Base-by-base conservation (phyloP, 2,797 vertebrate species). In the Poeciliopsis turneri region DNA sequence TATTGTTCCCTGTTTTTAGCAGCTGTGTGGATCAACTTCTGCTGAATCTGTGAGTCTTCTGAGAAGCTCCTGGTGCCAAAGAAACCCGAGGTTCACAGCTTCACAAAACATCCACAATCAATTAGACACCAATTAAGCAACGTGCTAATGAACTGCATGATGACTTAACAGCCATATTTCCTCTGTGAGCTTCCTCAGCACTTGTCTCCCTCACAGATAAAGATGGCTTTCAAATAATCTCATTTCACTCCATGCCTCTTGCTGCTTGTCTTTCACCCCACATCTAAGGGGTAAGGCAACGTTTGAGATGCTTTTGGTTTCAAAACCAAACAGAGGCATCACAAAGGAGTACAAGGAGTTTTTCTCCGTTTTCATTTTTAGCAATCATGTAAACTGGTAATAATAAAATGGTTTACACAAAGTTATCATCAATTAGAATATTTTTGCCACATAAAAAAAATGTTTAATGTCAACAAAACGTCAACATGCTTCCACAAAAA, bases 81-180 rank as follows among this genome's bases (percentile, higher is more conserved):
- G 76, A 78, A 64, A 45, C 78, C 87, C 25, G 78, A 88, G 80
- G 81, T 86, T 89, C 87, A 86, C 86, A 41, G 80, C 86, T 92
- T 90, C 84, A 79, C 79, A 84, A 90, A 93, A 90, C 90, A 91
- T 81, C 90, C 85, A 83, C 72, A 86, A 93, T 94, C 90, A 94
- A 92, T 94, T 94, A 94, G 90, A 92, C 91, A 89, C 90, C 91
- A 93, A 92, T 95, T 94, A 92, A 89, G 86, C 81, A 88, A 88
- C 0, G 77, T 92, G 90, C 86, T 91, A 92, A 93, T 90, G 90
- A 94, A 85, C 84, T 84, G 85, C 89, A 86, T 93, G 91, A 94
- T 89, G 91, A 92, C 87, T 91, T 90, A 87, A 91, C 89, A 91
- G 85, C 71, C 74, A 81, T 78, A 84, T 87, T 89, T 87, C 84